Evolutionary conservation across 2,113 vertebrate genomes (phyloP).

Genomic region (Coptodon rendalli): DNA sequence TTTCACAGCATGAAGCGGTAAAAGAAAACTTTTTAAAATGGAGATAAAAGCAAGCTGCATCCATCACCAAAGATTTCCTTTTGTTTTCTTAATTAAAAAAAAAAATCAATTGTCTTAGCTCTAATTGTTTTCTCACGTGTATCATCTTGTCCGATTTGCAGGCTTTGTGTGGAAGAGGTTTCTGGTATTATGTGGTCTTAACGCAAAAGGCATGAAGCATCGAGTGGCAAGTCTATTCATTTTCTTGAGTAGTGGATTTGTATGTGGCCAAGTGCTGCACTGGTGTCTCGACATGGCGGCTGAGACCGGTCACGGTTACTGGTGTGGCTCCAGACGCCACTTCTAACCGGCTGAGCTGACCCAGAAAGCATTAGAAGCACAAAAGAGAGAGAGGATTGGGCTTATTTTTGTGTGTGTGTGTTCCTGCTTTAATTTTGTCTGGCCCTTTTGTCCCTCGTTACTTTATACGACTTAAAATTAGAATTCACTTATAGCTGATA

Average conservation of each 20-base stretch:
- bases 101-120: neutral
- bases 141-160: slow-evolving; percentile 14
- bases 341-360: slow-evolving; percentile 55
- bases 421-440: neutral
- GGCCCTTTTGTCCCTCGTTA: neutral
- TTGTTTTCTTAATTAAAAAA: neutral
- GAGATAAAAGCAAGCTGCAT: neutral
- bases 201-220: slow-evolving; percentile 13
- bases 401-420: neutral
- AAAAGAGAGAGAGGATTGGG: neutral
- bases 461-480: neutral
- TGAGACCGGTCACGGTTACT: slow-evolving; percentile 13
- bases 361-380: neutral
- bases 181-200: neutral
- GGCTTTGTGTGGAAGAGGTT: neutral
- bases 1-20: neutral
- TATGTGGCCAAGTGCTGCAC: slow-evolving; percentile 12
- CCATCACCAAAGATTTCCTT: neutral
- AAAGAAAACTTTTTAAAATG: neutral
- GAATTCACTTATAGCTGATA: neutral
- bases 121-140: neutral
- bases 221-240: slow-evolving; percentile 40
- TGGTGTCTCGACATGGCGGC: slow-evolving; percentile 36
- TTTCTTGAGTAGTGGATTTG: slow-evolving; percentile 41
- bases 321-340: slow-evolving; percentile 59